Percentiles rank a stretch among this genome's conserved stretches.
Conservation (phyloP, 2,113 vertebrate species). For the Plecotus auritus region DNA sequence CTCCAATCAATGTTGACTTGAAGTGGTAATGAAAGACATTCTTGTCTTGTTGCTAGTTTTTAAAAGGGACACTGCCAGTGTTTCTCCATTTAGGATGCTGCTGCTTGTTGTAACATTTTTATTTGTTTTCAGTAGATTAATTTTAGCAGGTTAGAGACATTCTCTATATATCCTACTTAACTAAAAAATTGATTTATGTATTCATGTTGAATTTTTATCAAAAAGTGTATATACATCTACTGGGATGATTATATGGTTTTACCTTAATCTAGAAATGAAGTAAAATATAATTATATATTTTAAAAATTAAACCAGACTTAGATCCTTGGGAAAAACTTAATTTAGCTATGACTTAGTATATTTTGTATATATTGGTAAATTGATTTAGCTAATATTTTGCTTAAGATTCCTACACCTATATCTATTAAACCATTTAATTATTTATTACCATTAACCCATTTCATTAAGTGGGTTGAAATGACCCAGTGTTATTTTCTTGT, state of each 20-base stretch:
- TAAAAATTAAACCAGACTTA: background rate
- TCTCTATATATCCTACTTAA: background rate
- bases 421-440: background rate
- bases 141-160: background rate
- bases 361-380: background rate
- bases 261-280: background rate
- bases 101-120: background rate
- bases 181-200: background rate
- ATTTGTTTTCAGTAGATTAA: background rate
- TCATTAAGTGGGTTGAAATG: background rate
- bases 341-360: background rate
- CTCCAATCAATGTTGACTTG: background rate
- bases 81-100: background rate
- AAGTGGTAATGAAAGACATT: background rate
- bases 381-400: background rate
- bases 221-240: background rate
- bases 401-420: background rate
- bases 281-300: background rate
- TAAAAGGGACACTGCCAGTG: background rate
- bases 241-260: background rate
- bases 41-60: background rate
- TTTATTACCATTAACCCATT: background rate
- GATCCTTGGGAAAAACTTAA: background rate
- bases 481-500: background rate
- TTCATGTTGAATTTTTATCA: constrained; percentile 19